phyloP scores from a whole-genome alignment of 2,797 vertebrate species.

The Poeciliopsis paucimaculata region DNA sequence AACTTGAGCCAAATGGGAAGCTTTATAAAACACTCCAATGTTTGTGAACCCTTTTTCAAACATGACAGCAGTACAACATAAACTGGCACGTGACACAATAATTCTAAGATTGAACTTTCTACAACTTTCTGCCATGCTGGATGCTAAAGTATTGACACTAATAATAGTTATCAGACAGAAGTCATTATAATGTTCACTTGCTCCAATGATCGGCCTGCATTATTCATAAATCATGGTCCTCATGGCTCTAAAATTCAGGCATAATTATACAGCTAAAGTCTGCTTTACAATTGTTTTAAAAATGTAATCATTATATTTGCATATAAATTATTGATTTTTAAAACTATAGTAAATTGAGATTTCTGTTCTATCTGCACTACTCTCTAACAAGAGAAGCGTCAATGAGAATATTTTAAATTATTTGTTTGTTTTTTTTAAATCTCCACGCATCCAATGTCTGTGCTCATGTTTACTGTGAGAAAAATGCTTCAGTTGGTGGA shows the following conservation, averaged over 20 bases:
- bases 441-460: not conserved
- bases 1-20: conserved; percentile 36
- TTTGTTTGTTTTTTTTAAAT: not conserved
- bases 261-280: not conserved
- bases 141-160: not conserved
- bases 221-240: conserved; percentile 43
- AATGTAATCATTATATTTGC: not conserved
- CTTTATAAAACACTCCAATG: conserved; percentile 20
- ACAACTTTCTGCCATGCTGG: not conserved
- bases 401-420: not conserved
- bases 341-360: not conserved
- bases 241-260: not conserved
- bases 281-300: not conserved
- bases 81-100: not conserved
- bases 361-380: not conserved
- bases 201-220: conserved; percentile 12
- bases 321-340: not conserved
- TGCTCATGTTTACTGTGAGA: no score
- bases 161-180: conserved; percentile 24
- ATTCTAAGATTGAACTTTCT: not conserved
- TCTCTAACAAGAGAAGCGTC: not conserved
- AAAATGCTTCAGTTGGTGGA: no score
- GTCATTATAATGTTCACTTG: conserved; percentile 27
- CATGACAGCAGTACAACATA: not conserved
- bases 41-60: not conserved